Conservation (phyloP, 2,113 vertebrate species). For the Nymphicus hollandicus region DNA sequence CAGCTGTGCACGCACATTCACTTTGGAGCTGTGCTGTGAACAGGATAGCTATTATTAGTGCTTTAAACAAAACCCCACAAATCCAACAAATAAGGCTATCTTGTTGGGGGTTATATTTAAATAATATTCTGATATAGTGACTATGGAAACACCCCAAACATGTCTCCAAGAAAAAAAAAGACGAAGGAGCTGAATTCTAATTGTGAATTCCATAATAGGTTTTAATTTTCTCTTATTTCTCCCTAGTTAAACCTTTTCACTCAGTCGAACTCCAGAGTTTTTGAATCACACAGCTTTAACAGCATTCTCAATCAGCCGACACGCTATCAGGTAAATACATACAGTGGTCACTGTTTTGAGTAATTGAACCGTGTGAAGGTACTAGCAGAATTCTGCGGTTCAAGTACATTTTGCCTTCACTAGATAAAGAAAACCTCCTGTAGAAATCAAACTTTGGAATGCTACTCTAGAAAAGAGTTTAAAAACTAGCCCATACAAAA, state of each 20-base stretch:
- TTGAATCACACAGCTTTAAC: constrained; percentile 88
- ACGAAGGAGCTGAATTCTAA: background rate
- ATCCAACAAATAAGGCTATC: background rate
- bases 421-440: background rate
- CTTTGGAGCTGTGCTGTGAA: background rate
- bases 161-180: background rate
- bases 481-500: background rate
- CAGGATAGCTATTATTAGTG: background rate
- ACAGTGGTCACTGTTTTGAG: background rate
- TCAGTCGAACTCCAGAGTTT: constrained; percentile 84
- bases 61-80: background rate
- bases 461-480: background rate
- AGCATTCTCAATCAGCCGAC: constrained; percentile 88
- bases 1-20: background rate
- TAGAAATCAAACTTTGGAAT: background rate
- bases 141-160: background rate
- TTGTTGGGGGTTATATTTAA: background rate
- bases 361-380: background rate
- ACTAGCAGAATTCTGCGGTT: background rate
- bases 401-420: background rate
- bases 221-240: constrained; percentile 69
- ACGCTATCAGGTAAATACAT: constrained; percentile 83
- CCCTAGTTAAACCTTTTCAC: constrained; percentile 87
- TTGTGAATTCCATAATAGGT: constrained; percentile 8
- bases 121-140: background rate